These are phyloP conservation scores for Arizona elegans DNA, from an alignment of 2,113 vertebrate species.

Conservation along the genomic window DNA sequence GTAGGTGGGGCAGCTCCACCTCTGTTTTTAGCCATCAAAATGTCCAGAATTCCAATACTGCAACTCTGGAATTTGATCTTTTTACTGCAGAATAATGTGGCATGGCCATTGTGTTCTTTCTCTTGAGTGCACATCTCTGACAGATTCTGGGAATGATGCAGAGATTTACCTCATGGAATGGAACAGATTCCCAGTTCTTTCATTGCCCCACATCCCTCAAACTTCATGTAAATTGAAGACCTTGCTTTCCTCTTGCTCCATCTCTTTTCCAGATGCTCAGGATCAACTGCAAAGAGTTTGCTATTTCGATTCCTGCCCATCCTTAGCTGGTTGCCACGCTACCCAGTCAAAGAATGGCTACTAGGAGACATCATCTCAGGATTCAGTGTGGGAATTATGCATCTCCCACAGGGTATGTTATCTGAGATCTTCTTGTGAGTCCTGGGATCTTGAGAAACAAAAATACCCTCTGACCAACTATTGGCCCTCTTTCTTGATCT, in stretches of 20 bases:
- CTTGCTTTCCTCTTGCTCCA: background rate
- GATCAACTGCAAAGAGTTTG: constrained; percentile 60
- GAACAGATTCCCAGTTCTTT: background rate
- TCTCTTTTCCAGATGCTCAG: constrained; percentile 75
- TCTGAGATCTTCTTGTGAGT: too few species aligned
- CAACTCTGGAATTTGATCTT: background rate
- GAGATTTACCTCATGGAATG: background rate
- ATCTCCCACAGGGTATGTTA: constrained; percentile 88
- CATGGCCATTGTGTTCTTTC: background rate
- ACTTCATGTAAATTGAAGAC: background rate
- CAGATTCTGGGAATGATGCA: background rate
- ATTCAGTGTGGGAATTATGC: constrained; percentile 92
- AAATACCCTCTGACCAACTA: background rate
- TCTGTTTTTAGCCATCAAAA: background rate
- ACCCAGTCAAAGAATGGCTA: constrained; percentile 82
- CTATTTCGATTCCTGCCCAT: constrained; percentile 78
- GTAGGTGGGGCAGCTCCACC: background rate
- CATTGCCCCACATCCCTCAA: too few species aligned
- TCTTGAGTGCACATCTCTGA: background rate
- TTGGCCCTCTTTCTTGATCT: background rate
- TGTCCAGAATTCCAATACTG: background rate
- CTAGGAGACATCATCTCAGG: constrained; percentile 83
- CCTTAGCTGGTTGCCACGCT: constrained; percentile 83
- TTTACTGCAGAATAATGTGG: background rate
- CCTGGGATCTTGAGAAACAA: background rate